Evolutionary conservation across 2,797 vertebrate genomes (phyloP), one percentile per base, ranked within the genome.

Genomic region (Syndactyla subalaris): DNA sequence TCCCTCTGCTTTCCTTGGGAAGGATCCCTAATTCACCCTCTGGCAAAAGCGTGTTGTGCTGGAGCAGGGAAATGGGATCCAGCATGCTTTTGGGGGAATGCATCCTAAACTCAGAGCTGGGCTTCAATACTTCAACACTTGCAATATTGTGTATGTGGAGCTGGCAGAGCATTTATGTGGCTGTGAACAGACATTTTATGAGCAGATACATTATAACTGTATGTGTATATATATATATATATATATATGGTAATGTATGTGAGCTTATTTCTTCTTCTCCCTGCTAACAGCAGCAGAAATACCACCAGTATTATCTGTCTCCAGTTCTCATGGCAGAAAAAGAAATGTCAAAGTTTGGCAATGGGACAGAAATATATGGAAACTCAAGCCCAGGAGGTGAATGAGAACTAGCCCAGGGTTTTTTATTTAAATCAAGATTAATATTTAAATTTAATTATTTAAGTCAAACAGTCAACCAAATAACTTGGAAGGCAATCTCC

Each of bases 171-270:
- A 6, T 51, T 48, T 13, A 21, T 39, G 73, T 24, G 68, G n/a
- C 4, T 29, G 59, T 21, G 83, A 79, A 38, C 49, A 52, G 75
- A 51, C 26, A 41, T 34, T 16, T 32, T 4, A 3, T 5, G 62
- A 52, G 46, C 62, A 54, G 57, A 6, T 23, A n/a, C 1, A 1
- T 65, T 13, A 5, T 14, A 58, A 34, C 49, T 51, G 14, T 51
- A 9, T 49, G 13, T 49, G 32, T 41, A 0, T 41, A 19, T 43
- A 4, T 4, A 18, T 32, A 38, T 39, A 61, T 43, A 0, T 46
- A 6, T 66, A 16, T 38, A n/a, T n/a, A 26, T 16, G 34, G 41
- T 23, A 24, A 34, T 13, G 7, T 52, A 8, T 43, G 45, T 48
- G 45, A 80, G 57, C 34, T 4, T 14, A 9, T 70, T 85, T 66